Evolutionary conservation across 2,113 vertebrate species (phyloP), one percentile per base, ranked within the genome.

Genomic region (Ochotona princeps): DNA sequence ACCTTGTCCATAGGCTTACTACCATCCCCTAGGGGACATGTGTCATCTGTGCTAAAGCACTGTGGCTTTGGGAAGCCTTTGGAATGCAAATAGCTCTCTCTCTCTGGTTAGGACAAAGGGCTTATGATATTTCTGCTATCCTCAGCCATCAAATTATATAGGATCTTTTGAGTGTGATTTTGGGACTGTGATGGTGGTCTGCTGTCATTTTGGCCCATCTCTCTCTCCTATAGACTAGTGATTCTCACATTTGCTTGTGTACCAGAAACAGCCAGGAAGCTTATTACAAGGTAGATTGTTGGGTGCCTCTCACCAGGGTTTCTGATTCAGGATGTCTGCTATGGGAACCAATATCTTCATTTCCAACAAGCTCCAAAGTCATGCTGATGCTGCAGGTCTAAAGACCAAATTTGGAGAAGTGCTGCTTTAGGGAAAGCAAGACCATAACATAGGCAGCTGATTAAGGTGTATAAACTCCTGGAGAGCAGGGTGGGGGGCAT

Each of bases 31-130:
- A 87, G 49, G 74, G 4, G 13, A 38, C n/a, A 80, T 20, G 78
- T 82, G 61, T 70, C 81, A 83, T 69, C 86, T 74, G 76, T 49
- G 23, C 51, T 73, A 82, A 90, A 87, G 7, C 38, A 66, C 3
- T 75, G 28, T 57, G 79, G 57, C 44, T 95, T 90, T 73, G 25
- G 54, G 78, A 47, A 4, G 8, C 32, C 35, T 69, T 4, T 89
- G 73, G 88, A 72, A 92, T 89, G 30, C 38, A 89, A 85, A 93
- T 74, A 90, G 54, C n/a, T 89, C 65, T 75, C 38, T 75, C 38
- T 44, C 38, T 81, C 18, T 89, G 12, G 47, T 79, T 86, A 75
- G 35, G 17, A 82, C 35, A 49, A 84, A 85, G 28, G 35, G 21
- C 15, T 92, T 61, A 69, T 67, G 44, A 67, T 89, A 26, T 49